Conservation (phyloP, 1,140 invertebrate species). For the Limonius californicus region DNA sequence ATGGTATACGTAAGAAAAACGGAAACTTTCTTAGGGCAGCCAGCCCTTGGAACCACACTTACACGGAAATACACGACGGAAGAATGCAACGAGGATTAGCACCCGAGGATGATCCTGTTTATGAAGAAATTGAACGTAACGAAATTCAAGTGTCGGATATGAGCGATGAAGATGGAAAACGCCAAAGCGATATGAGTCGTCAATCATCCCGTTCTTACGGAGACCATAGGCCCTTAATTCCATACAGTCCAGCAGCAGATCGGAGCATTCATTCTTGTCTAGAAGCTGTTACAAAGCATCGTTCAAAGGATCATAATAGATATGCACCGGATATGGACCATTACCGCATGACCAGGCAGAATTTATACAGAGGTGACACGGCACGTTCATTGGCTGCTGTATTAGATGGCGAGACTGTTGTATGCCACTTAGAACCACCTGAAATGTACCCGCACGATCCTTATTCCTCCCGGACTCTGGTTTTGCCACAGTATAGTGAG, state of each 20-base stretch:
- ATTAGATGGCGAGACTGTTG: conserved; percentile 76
- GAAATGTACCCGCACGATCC: conserved; percentile 41
- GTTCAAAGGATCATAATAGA: conserved; percentile 48
- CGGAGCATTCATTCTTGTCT: conserved; percentile 32
- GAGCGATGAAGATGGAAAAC: conserved; percentile 70
- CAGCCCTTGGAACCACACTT: conserved; percentile 60
- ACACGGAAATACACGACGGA: conserved; percentile 60
- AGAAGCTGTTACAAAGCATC: conserved; percentile 37
- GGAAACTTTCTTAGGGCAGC: conserved; percentile 41
- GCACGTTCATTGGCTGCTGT: conserved; percentile 70
- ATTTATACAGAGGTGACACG: conserved; percentile 55
- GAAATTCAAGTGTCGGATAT: conserved; percentile 70
- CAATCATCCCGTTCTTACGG: conserved; percentile 76
- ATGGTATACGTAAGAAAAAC: conserved; percentile 39
- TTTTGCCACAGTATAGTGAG: conserved; percentile 46
- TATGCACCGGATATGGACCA: conserved; percentile 53
- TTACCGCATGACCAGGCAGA: conserved; percentile 50
- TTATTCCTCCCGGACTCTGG: conserved; percentile 43
- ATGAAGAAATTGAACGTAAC: conserved; percentile 73
- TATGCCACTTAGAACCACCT: conserved; percentile 72
- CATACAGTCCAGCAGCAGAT: conserved; percentile 46
- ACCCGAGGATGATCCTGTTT: conserved; percentile 70
- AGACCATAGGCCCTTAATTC: conserved; percentile 67
- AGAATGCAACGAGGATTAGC: conserved; percentile 45
- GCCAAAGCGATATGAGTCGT: conserved; percentile 72